Conservation (phyloP, 2,113 vertebrate genomes). For the Takifugu flavidus region DNA sequence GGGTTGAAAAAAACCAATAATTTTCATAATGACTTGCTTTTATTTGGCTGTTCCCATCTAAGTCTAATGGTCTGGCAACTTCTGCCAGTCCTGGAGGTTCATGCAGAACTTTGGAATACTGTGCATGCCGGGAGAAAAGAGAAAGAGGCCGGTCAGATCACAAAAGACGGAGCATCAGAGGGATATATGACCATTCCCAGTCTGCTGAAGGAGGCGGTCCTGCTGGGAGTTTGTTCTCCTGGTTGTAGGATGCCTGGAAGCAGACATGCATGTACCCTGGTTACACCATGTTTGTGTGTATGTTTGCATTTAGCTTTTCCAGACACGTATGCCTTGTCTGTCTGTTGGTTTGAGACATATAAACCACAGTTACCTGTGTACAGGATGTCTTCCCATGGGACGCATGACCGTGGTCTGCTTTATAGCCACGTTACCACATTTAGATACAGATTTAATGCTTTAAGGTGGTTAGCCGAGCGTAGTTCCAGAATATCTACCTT, state of each 20-base stretch:
- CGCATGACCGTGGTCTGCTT: no score
- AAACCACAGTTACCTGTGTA: background rate
- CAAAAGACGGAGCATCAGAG: slow-evolving; percentile 51
- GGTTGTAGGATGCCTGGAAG: slow-evolving; percentile 10
- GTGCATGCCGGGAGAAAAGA: background rate
- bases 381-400: no score
- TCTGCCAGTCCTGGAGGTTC: slow-evolving; percentile 53
- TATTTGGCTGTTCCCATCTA: slow-evolving; percentile 38
- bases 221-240: no score
- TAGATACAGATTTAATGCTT: no score
- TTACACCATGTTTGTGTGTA: background rate
- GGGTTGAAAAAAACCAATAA: background rate
- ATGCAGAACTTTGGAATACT: no score
- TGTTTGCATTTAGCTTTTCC: background rate
- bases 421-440: no score
- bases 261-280: background rate
- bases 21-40: slow-evolving; percentile 15
- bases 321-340: background rate
- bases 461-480: no score
- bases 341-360: background rate
- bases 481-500: no score
- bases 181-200: slow-evolving; percentile 64
- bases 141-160: slow-evolving; percentile 41
- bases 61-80: slow-evolving; percentile 67
- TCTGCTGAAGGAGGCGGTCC: slow-evolving; percentile 28